Evolutionary conservation across 2,888 invertebrate species (phyloP).

Genomic region (Cactoblastis cactorum): DNA sequence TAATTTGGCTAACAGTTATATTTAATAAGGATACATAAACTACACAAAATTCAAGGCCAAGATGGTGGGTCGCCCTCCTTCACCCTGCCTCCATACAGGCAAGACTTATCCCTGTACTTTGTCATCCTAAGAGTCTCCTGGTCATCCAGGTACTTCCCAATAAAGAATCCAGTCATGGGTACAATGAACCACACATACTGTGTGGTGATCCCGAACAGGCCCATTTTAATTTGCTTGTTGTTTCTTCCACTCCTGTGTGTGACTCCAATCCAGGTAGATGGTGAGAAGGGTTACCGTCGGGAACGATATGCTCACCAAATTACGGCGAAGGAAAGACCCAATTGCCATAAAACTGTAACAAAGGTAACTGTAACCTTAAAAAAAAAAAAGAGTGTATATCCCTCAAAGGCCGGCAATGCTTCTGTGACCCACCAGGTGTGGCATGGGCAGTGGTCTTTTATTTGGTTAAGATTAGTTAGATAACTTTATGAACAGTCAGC

Average conservation of each 20-base stretch:
- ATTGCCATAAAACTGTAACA: slow-evolving; percentile 78
- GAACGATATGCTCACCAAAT: slow-evolving; percentile 83
- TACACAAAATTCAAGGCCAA: slow-evolving; percentile 80
- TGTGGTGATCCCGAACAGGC: slow-evolving; percentile 77
- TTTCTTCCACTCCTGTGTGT: slow-evolving; percentile 86
- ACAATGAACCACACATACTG: slow-evolving; percentile 71
- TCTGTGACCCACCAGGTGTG: no score
- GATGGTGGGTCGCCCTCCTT: slow-evolving; percentile 84
- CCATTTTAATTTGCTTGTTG: slow-evolving; percentile 61
- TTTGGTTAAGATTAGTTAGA: no score
- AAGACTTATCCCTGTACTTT: slow-evolving; percentile 88
- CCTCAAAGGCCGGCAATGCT: no score
- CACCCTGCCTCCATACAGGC: slow-evolving; percentile 83
- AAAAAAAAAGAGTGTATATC: no score
- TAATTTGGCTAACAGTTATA: slow-evolving; percentile 24
- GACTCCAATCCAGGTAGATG: slow-evolving; percentile 86
- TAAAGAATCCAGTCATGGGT: slow-evolving; percentile 76
- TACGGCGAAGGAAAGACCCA: slow-evolving; percentile 75
- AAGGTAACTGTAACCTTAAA: no score
- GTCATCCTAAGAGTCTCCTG: slow-evolving; percentile 86
- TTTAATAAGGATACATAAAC: no score
- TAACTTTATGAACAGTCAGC: no score
- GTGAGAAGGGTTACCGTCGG: slow-evolving; percentile 78
- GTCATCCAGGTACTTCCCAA: slow-evolving; percentile 83
- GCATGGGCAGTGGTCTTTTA: no score